Percentiles rank a stretch among this genome's conserved stretches.
phyloP scores from a whole-genome alignment of 2,797 vertebrate genomes.

The Cuculus canorus region DNA sequence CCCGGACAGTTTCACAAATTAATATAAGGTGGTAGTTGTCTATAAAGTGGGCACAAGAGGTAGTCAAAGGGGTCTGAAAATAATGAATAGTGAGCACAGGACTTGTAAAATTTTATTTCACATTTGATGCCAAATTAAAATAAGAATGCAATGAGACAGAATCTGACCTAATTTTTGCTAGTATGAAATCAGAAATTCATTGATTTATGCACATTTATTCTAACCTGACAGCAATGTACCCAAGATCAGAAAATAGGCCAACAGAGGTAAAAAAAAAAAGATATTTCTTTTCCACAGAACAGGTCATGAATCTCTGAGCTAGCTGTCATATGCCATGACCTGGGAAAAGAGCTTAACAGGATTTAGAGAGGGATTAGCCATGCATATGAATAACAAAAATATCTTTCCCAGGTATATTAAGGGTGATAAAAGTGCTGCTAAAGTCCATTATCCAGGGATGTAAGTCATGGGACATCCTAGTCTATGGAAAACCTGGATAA shows the following conservation, averaged over 20 bases:
- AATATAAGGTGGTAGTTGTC: not conserved
- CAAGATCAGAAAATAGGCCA: constrained; percentile 2
- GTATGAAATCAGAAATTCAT: not conserved
- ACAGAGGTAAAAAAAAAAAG: not conserved
- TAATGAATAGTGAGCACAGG: not conserved
- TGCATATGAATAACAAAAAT: constrained; percentile 14
- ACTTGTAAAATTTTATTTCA: not conserved
- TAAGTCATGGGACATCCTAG: fast-evolving
- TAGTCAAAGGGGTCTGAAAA: not conserved
- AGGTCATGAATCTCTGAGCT: not conserved
- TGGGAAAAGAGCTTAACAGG: constrained; percentile 40
- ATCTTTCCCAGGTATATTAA: not conserved
- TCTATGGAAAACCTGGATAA: not conserved
- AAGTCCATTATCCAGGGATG: fast-evolving
- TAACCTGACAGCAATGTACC: not conserved
- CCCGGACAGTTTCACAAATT: not conserved
- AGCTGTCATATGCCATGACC: not conserved
- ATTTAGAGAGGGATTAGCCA: constrained; percentile 48
- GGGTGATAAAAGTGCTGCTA: not conserved
- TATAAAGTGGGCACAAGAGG: not conserved
- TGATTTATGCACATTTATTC: not conserved
- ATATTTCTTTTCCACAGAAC: not conserved
- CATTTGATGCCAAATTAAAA: not conserved
- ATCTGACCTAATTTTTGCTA: not conserved
- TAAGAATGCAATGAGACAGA: not conserved